Conservation (phyloP, 1,140 invertebrate genomes). For the Copidosoma floridanum region DNA sequence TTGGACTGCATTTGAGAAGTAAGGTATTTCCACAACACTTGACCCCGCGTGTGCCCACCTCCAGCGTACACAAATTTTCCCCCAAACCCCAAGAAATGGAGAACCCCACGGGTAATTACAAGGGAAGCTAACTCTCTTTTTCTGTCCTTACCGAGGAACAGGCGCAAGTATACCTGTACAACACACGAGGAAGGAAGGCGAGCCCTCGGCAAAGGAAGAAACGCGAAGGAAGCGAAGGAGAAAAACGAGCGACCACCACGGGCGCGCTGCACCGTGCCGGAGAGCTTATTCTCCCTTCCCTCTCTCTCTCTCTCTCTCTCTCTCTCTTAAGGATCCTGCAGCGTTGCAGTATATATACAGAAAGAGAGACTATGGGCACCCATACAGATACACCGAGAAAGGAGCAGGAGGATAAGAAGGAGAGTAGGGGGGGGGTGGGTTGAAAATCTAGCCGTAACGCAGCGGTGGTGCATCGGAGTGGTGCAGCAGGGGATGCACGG, state of each 20-base stretch:
- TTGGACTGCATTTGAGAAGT: too few relatives aligned
- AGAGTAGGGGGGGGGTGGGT: not conserved
- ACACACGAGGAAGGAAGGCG: too few relatives aligned
- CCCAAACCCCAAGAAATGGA: slow-evolving; percentile 13
- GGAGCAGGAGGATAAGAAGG: too few relatives aligned
- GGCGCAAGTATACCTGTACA: too few relatives aligned
- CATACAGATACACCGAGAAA: not conserved
- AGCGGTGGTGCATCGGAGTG: not conserved
- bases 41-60: too few relatives aligned
- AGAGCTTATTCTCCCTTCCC: too few relatives aligned
- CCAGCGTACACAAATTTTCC: too few relatives aligned
- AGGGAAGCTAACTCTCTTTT: slow-evolving; percentile 45
- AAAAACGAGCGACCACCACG: slow-evolving; percentile 16
- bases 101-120: slow-evolving; percentile 50
- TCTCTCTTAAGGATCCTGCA: slow-evolving; percentile 24
- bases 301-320: too few relatives aligned
- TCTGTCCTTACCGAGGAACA: too few relatives aligned
- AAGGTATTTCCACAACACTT: too few relatives aligned
- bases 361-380: not conserved
- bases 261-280: slow-evolving; percentile 23
- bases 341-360: not conserved
- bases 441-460: not conserved
- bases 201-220: too few relatives aligned
- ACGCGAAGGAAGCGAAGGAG: not conserved
- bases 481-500: not conserved